Percentiles rank a stretch among this genome's conserved stretches.
Evolutionary conservation across 2,888 invertebrate species (phyloP).

Genomic region (Leucozona laternaria): DNA sequence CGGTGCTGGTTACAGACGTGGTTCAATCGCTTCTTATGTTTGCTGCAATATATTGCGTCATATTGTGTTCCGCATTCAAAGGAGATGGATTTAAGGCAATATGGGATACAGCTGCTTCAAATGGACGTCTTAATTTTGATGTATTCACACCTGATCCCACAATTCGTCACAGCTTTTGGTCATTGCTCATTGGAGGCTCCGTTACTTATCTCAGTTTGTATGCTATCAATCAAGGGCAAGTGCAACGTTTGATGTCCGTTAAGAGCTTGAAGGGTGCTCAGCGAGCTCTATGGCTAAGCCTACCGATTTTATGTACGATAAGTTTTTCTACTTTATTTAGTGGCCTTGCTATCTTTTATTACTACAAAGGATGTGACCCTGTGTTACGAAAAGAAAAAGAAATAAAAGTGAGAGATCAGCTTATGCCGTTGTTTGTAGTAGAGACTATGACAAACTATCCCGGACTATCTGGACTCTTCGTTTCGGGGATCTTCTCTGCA

Average conservation of each 20-base stretch:
- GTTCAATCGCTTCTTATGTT: constrained; percentile 95
- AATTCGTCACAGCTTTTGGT: constrained; percentile 93
- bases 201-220: constrained; percentile 93
- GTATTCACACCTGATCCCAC: constrained; percentile 92
- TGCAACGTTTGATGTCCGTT: constrained; percentile 90
- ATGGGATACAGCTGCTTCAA: constrained; percentile 88
- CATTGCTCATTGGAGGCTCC: constrained; percentile 90
- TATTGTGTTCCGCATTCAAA: constrained; percentile 88
- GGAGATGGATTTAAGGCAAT: constrained; percentile 89
- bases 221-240: constrained; percentile 94
- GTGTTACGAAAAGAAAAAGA: constrained; percentile 85
- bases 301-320: constrained; percentile 90
- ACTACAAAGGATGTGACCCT: constrained; percentile 93
- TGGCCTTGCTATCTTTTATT: constrained; percentile 93
- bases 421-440: constrained; percentile 92
- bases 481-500: constrained; percentile 96
- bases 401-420: constrained; percentile 89
- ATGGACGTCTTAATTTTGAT: constrained; percentile 87
- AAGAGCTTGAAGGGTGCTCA: constrained; percentile 89
- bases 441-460: constrained; percentile 90
- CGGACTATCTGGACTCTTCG: constrained; percentile 94
- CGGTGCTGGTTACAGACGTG: constrained; percentile 94
- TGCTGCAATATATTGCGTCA: constrained; percentile 91
- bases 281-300: constrained; percentile 90
- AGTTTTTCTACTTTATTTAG: constrained; percentile 90